Base-by-base conservation (phyloP, 1,140 invertebrate species). In the Drosophila pseudoananassae region DNA sequence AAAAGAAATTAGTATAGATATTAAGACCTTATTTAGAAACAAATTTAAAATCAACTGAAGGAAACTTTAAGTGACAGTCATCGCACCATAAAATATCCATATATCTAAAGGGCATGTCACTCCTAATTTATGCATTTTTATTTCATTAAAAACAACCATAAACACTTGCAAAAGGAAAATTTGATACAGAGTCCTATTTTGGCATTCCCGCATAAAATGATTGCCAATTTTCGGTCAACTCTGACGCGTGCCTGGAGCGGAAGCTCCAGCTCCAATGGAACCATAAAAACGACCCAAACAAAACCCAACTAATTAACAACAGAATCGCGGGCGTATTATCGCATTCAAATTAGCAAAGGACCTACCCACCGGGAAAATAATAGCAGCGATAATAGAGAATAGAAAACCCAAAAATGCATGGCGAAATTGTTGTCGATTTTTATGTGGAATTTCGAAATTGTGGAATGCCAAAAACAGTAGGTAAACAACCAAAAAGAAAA, bases 291-390 rank as follows among this genome's bases (percentile, higher is more conserved):
- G 47, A 61, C 4, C 65, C 53, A 64, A 75, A 87, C 83, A 88
- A 87, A 14, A 87, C 76, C 75, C 53, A 38, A 68, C 78, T 87
- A 87, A 87, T 87, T 87, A 88, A 68, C 70, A 56, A 46, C 27
- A 57, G 47, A 77, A 56, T 87, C 74, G 78, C 83, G 83, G 82
- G 82, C 70, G 83, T 78, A 87, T 78, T 87, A 87, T 78, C 70
- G 59, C 74, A 87, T 78, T 64, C 61, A 87, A 87, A 87, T 88
- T 76, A 64, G 78, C 74, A 76, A 36, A 36, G 64, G 49, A 68
- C 63, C 46, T 43, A 70, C 63, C 68, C 73, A 64, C 59, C 63
- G 38, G 40, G 49, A 27, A 73, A 36, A 68, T 66, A 58, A 50
- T 29, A 61, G 14, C 1, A n/a, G n/a, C n/a, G 31, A 38, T 45